A percentile compares a stretch with the other conserved stretches of the same genome.
These are phyloP conservation scores for Chirona hameri DNA, from an alignment of 2,888 invertebrate genomes.

Conservation along the genomic window DNA sequence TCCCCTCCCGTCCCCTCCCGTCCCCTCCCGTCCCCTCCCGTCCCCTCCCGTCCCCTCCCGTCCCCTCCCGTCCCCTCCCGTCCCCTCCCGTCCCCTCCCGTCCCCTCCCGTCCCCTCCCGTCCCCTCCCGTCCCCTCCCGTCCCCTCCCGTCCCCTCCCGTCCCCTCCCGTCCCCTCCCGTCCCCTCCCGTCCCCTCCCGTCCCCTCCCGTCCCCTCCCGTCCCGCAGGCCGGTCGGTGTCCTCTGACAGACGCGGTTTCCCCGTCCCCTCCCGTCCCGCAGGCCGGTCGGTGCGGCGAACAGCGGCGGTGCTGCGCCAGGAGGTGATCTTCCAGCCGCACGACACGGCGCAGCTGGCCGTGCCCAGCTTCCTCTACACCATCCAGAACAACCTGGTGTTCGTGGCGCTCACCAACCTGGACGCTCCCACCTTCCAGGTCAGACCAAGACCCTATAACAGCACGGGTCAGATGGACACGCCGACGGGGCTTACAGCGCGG, in stretches of 20 bases:
- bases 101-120: too few relatives aligned
- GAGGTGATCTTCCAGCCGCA: constrained; percentile 26
- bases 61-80: too few relatives aligned
- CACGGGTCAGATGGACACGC: not conserved
- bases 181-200: too few relatives aligned
- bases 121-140: too few relatives aligned
- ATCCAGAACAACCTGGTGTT: constrained; percentile 41
- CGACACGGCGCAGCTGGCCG: constrained; percentile 29
- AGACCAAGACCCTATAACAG: not conserved
- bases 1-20: too few relatives aligned
- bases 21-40: too few relatives aligned
- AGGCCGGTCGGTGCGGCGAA: constrained; percentile 28
- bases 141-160: too few relatives aligned
- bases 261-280: not conserved
- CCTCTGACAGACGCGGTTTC: not conserved
- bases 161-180: too few relatives aligned
- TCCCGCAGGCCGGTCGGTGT: not conserved
- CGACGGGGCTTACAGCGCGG: too few relatives aligned
- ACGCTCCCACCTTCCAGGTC: constrained; percentile 41
- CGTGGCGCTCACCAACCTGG: constrained; percentile 40
- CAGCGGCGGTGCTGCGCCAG: not conserved
- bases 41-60: too few relatives aligned
- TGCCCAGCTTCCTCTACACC: constrained; percentile 37
- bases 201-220: too few relatives aligned
- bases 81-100: too few relatives aligned